Evolutionary conservation across 2,888 invertebrate species (phyloP).

Genomic region (Petrolisthes manimaculis): DNA sequence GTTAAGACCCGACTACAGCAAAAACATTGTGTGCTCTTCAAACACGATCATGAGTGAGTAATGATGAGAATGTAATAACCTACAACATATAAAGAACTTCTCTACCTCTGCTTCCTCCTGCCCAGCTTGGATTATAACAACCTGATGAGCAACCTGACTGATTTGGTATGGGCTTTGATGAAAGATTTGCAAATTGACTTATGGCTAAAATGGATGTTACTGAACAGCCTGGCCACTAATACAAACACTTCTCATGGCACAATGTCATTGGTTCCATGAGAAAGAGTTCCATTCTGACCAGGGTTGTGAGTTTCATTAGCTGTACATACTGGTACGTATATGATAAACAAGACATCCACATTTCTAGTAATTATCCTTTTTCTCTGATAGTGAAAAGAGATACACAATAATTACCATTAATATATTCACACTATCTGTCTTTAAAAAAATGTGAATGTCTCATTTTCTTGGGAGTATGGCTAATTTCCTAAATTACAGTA

Average conservation of each 20-base stretch:
- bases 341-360: constrained; percentile 11
- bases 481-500: constrained; percentile 46
- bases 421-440: neutral
- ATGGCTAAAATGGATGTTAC: constrained; percentile 40
- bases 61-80: neutral
- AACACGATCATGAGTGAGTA: constrained; percentile 12
- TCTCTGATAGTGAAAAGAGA: constrained; percentile 7
- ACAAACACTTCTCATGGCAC: too few species aligned
- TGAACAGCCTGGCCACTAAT: neutral
- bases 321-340: constrained; percentile 51
- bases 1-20: constrained; percentile 24
- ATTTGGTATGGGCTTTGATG: constrained; percentile 64
- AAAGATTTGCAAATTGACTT: constrained; percentile 56
- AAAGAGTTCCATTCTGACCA: neutral
- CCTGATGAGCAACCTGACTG: constrained; percentile 64
- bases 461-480: constrained; percentile 46
- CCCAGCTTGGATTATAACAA: constrained; percentile 60
- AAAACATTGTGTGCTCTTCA: constrained; percentile 9
- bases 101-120: constrained; percentile 41
- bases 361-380: constrained; percentile 25
- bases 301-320: neutral
- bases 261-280: neutral
- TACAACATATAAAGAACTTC: constrained; percentile 20
- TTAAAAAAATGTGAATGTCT: constrained; percentile 21
- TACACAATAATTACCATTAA: neutral